Base-by-base conservation (phyloP, 2,888 invertebrate genomes). In the Mimachlamys varia region DNA sequence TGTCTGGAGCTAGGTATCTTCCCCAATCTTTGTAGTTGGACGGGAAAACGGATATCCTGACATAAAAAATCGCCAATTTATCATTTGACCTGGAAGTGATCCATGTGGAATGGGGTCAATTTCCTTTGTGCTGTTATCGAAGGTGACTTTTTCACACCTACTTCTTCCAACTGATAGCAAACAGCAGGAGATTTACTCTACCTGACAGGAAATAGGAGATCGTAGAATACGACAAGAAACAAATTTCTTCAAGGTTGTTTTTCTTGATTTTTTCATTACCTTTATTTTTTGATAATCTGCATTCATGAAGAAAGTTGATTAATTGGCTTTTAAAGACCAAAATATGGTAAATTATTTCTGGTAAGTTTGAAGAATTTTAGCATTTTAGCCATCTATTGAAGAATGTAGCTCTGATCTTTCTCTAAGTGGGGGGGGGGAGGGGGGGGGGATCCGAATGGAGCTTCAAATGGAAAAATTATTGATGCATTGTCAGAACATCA, bases 101-200 rank as follows among this genome's bases (percentile, higher is more conserved):
- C 76, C 33, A 27, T 76, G 76, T 27, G 27, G 76, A 76, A 76
- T 22, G 76, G 33, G 76, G 76, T 76, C 76, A 76, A 27, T 33
- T 76, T 76, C 33, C 76, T 76, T 76, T 76, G 76, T 76, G 76
- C 33, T 76, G 27, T 76, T 76, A 76, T 76, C 33, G 15, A 33
- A 76, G 76, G 27, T 76, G 76, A 76, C 33, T 76, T 76, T 76
- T 76, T 76, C 76, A 76, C 76, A 76, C 76, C 76, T 76, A 76
- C 76, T 76, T 76, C 12, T 17, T 13, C 0, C 27, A 22, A 33
- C 27, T 76, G 76, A 76, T 76, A 76, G 33, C 44, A 13, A 7
- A 76, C 76, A 33, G 76, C 7, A 13, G 76, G 76, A 76, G 76
- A 33, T 76, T 76, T 22, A 76, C 19, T 22, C 0, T 76, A 10